Conservation (phyloP, 1,140 invertebrate genomes). For the Prorops nasuta region DNA sequence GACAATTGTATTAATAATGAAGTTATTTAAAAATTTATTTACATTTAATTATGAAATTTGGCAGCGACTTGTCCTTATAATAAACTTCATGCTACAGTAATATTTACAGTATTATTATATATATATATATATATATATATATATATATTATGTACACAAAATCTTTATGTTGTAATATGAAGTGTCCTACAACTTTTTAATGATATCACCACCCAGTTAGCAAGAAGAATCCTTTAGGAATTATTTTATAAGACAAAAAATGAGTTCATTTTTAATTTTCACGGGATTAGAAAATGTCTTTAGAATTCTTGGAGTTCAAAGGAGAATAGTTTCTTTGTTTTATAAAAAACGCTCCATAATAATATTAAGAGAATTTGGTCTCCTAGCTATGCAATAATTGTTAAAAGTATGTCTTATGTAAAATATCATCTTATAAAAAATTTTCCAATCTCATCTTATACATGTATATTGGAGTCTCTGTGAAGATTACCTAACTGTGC, state of each 20-base stretch:
- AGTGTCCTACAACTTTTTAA: no score
- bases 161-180: neutral
- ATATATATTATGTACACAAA: conserved; percentile 2
- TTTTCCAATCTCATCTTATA: conserved; percentile 23
- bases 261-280: no score
- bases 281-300: no score
- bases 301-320: no score
- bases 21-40: conserved; percentile 2
- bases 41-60: conserved; percentile 21
- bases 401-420: no score
- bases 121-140: neutral
- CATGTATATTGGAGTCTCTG: conserved; percentile 49
- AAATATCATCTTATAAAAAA: neutral
- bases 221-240: no score
- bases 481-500: conserved; percentile 53
- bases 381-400: no score
- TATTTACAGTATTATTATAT: neutral
- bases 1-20: conserved; percentile 6
- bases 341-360: no score
- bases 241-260: no score
- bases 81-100: neutral
- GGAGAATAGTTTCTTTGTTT: no score
- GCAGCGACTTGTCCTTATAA: conserved; percentile 17
- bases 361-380: no score
- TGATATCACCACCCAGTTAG: no score